Percentiles rank a stretch among this genome's conserved stretches.
phyloP scores from a whole-genome alignment of 2,797 vertebrate species.

The Cirrhinus mrigala region DNA sequence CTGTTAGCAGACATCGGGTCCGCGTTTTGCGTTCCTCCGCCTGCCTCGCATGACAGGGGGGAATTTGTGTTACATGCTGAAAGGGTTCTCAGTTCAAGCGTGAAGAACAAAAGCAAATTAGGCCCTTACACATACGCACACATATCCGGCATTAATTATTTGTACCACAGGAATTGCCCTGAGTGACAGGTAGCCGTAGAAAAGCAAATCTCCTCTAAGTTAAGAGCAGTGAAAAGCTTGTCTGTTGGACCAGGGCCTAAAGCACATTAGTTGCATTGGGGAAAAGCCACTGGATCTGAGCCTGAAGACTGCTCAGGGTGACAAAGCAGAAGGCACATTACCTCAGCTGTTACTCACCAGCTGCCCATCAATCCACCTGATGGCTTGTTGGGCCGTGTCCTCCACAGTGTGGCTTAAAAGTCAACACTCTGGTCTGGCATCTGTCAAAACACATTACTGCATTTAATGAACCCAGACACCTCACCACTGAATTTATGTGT shows the following conservation, averaged over 20 bases:
- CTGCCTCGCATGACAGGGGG: slow-evolving; percentile 78
- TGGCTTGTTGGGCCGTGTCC: slow-evolving; percentile 53
- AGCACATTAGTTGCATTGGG: slow-evolving; percentile 78
- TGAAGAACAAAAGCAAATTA: slow-evolving; percentile 87
- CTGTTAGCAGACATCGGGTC: slow-evolving; percentile 57
- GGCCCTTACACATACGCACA: slow-evolving; percentile 75
- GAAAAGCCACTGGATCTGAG: slow-evolving; percentile 77
- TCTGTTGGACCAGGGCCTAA: slow-evolving; percentile 77
- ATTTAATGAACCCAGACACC: slow-evolving; percentile 42
- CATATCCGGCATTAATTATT: slow-evolving; percentile 82
- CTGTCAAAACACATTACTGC: slow-evolving; percentile 52
- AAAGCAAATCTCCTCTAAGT: slow-evolving; percentile 75
- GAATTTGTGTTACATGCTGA: slow-evolving; percentile 81
- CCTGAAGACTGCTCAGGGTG: slow-evolving; percentile 79
- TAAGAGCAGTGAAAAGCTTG: slow-evolving; percentile 74
- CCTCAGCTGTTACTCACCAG: slow-evolving; percentile 50
- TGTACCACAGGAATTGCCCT: slow-evolving; percentile 79
- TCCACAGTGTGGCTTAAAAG: slow-evolving; percentile 56
- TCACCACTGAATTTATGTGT: slow-evolving; percentile 28
- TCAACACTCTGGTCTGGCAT: slow-evolving; percentile 56
- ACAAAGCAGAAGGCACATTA: slow-evolving; percentile 61
- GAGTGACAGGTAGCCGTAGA: slow-evolving; percentile 79
- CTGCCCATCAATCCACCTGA: slow-evolving; percentile 59
- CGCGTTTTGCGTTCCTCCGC: slow-evolving; percentile 50
- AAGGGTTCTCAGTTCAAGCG: slow-evolving; percentile 77